A percentile compares a stretch with the other conserved stretches of the same genome.
Conservation (phyloP, 2,797 vertebrate species). For the Halcyon leucocephala region DNA sequence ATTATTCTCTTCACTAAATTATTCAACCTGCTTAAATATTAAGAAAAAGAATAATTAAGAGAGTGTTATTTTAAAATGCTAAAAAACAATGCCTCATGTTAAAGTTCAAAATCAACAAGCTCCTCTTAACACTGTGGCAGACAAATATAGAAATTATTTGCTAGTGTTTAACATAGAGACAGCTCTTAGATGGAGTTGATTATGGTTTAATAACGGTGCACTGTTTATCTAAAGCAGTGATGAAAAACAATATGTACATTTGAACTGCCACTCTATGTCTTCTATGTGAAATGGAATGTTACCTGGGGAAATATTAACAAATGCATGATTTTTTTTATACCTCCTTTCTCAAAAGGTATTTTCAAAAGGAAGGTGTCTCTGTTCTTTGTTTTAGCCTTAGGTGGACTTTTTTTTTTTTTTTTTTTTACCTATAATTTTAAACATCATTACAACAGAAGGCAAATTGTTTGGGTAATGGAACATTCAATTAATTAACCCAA, state of each 20-base stretch:
- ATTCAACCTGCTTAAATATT: constrained; percentile 37
- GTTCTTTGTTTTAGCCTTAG: not conserved
- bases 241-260: not conserved
- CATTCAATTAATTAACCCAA: constrained; percentile 43
- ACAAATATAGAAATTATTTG: not conserved
- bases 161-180: not conserved
- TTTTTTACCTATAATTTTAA: not conserved
- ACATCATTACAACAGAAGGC: not conserved
- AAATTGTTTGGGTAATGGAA: constrained; percentile 8
- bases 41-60: not conserved
- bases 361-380: not conserved
- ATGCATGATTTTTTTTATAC: not conserved
- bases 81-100: not conserved
- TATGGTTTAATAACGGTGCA: not conserved
- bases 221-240: not conserved
- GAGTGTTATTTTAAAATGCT: constrained; percentile 1
- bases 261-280: not conserved
- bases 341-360: not conserved
- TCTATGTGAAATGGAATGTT: not conserved
- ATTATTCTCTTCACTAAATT: not conserved
- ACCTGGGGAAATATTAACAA: not conserved
- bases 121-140: not conserved
- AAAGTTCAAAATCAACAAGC: not conserved
- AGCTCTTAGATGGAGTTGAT: not conserved
- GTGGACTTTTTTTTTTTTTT: not conserved